Percentiles rank a stretch among this genome's conserved stretches.
Evolutionary conservation across 2,113 vertebrate genomes (phyloP).

Genomic region (Antennarius striatus): DNA sequence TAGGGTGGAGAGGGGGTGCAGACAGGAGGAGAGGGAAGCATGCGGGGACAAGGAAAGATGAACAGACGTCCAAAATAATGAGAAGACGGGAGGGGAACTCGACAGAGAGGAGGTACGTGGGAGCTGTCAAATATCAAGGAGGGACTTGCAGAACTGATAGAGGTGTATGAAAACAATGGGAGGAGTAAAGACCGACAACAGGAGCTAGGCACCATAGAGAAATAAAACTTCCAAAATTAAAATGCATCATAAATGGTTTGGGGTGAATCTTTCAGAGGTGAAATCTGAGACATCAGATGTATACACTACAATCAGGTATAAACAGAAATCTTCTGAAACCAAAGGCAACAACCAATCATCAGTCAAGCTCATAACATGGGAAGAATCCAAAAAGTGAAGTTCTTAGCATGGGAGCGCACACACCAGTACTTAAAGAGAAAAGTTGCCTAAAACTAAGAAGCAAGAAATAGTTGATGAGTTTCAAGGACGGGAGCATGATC

Average conservation of each 20-base stretch:
- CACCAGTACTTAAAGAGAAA: constrained; percentile 11
- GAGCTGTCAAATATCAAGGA: constrained; percentile 29
- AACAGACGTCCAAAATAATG: constrained; percentile 6
- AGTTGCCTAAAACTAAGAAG: not conserved
- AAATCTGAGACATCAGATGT: constrained; percentile 35
- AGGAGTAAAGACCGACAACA: constrained; percentile 60
- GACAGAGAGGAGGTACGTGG: constrained; percentile 14
- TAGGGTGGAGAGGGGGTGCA: not conserved
- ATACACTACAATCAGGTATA: constrained; percentile 20
- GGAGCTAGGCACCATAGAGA: constrained; percentile 24
- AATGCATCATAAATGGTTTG: constrained; percentile 40
- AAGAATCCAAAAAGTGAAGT: not conserved
- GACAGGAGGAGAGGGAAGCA: constrained; percentile 24
- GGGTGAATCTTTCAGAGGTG: constrained; percentile 29
- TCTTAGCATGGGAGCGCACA: constrained; percentile 21
- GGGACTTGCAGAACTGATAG: constrained; percentile 50
- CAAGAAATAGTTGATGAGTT: not conserved
- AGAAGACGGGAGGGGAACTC: constrained; percentile 21
- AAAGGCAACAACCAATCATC: constrained; percentile 3
- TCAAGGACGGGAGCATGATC: constrained; percentile 22
- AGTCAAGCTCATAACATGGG: constrained; percentile 7
- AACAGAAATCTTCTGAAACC: constrained; percentile 10
- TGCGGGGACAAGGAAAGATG: constrained; percentile 38
- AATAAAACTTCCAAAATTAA: constrained; percentile 31
- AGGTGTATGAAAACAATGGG: constrained; percentile 45